These are phyloP conservation scores for Euzetes globulus DNA, from an alignment of 2,888 invertebrate species.

Conservation along the genomic window DNA sequence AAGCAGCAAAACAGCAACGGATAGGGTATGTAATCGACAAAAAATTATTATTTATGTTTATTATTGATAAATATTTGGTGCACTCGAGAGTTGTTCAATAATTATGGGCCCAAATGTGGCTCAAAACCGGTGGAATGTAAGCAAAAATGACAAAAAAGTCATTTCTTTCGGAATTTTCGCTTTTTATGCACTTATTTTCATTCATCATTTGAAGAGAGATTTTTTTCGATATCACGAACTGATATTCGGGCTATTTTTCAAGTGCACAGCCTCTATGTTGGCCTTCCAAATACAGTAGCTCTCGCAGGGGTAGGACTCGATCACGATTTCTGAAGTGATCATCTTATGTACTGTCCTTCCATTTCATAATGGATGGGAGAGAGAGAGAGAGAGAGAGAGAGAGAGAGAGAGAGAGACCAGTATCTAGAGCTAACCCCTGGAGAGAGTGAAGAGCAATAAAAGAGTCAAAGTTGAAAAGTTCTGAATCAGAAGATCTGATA, in stretches of 20 bases:
- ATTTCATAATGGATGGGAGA: neutral
- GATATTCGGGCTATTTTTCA: slow-evolving; percentile 23
- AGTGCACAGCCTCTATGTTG: neutral
- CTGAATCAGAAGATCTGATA: slow-evolving; percentile 3
- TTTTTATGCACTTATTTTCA: slow-evolving; percentile 7
- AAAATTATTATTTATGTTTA: no score
- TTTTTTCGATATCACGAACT: slow-evolving; percentile 23
- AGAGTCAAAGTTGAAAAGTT: neutral
- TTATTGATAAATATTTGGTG: no score
- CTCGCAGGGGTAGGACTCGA: neutral
- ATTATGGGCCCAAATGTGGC: neutral
- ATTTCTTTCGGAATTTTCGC: slow-evolving; percentile 8
- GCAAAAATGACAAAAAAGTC: neutral
- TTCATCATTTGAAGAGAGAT: slow-evolving; percentile 1
- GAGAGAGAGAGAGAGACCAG: neutral
- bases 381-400: neutral
- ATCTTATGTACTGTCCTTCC: neutral
- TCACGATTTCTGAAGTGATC: neutral
- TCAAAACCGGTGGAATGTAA: neutral
- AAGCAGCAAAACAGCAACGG: no score
- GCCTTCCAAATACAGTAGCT: slow-evolving; percentile 13
- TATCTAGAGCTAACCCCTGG: neutral
- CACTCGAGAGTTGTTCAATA: neutral
- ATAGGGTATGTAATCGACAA: no score
- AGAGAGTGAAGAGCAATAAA: slow-evolving; percentile 7